Percentiles rank a stretch among this genome's conserved stretches.
phyloP scores from a whole-genome alignment of 2,797 vertebrate genomes.

The Anniella stebbinsi region DNA sequence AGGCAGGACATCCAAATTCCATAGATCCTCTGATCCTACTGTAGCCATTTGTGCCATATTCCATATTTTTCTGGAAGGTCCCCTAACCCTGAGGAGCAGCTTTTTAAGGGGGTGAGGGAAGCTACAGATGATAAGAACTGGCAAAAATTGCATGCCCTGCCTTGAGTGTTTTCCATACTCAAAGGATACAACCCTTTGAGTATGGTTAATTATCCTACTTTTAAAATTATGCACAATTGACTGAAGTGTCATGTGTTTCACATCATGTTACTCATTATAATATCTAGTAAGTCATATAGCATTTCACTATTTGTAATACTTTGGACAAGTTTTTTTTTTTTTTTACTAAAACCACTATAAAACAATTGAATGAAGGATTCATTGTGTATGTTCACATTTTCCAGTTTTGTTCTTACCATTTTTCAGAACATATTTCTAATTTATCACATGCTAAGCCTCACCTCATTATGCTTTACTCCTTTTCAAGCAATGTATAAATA shows the following conservation, averaged over 20 bases:
- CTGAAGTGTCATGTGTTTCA: no score
- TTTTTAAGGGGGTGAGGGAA: not conserved
- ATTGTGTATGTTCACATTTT: not conserved
- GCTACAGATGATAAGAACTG: not conserved
- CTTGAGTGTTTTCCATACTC: not conserved
- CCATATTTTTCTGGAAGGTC: not conserved
- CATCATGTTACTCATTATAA: not conserved
- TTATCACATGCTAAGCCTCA: not conserved
- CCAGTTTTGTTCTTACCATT: not conserved
- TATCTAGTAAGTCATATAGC: not conserved
- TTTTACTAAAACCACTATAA: not conserved
- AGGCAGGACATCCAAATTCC: not conserved
- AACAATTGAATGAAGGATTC: not conserved
- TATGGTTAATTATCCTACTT: not conserved
- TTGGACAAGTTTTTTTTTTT: not conserved
- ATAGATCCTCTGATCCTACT: not conserved
- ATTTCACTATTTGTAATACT: not conserved
- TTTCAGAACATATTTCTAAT: not conserved
- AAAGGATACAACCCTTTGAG: not conserved
- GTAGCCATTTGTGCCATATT: not conserved
- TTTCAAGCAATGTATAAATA: not conserved
- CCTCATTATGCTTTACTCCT: not conserved
- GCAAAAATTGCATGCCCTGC: not conserved
- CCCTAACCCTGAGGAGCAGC: not conserved
- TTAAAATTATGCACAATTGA: not conserved